Evolutionary conservation across 2,888 invertebrate species (phyloP), one percentile per base, ranked within the genome.

Genomic region (Eupelmus urozonus): DNA sequence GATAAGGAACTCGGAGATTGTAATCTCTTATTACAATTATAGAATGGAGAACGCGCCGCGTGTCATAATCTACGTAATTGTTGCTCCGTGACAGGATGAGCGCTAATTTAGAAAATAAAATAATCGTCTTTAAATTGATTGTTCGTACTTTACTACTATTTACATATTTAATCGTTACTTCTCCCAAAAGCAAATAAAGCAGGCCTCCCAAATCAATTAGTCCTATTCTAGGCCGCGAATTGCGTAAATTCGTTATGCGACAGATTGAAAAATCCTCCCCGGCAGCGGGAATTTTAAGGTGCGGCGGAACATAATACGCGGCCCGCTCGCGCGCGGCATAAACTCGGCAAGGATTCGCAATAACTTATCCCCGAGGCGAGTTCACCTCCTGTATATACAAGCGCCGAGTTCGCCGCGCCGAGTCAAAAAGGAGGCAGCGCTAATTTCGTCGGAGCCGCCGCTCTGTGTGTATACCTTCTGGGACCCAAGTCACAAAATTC

Each of bases 381-480:
- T 20, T 18, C 20, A n/a, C 57, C 27, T 34, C 11, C 20, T 18
- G 13, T 34, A 11, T 3, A 16, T n/a, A 59, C 45, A 5, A 63
- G 5, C 13, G 20, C 34, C 5, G 16, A 27, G 65, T 11, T 5
- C 16, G 49, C 27, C 16, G 16, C 11, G 49, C 5, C 45, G 49
- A 16, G 5, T 18, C 13, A 49, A n/a, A 29, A 55, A 25, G n/a
- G 16, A 23, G 49, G 11, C 29, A n/a, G 51, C 29, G 65, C 66
- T 66, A 66, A 66, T 66, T 62, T 66, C 18, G 51, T 29, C 29
- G 51, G 25, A 66, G 20, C 40, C 27, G 34, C 23, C n/a, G 62
- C 29, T 13, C 9, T 5, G 20, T 13, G 9, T 4, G 13, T 9
- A 13, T 11, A 16, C 55, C 20, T 25, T 18, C 55, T 13, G 1